Conservation (phyloP, 2,888 invertebrate species). For the Meliscaeva auricollis region DNA sequence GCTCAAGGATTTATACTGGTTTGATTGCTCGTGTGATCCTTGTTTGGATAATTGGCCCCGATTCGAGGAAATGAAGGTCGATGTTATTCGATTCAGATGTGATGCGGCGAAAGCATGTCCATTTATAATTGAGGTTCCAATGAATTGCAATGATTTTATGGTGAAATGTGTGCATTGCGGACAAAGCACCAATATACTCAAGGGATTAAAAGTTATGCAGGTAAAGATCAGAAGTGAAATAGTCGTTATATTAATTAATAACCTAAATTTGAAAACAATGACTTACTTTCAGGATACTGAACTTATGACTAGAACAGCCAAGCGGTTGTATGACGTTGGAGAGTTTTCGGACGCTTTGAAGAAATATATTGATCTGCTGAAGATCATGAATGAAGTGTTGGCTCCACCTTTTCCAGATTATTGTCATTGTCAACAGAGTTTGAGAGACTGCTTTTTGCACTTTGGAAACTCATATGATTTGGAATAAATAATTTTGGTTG, state of each 20-base stretch:
- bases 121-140: conserved; percentile 87
- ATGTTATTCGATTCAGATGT: conserved; percentile 88
- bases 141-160: conserved; percentile 89
- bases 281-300: conserved; percentile 88
- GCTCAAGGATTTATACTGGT: conserved; percentile 91
- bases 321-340: conserved; percentile 86
- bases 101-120: conserved; percentile 87
- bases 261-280: background rate
- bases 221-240: conserved; percentile 82
- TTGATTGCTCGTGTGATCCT: conserved; percentile 91
- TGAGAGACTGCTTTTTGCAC: conserved; percentile 88
- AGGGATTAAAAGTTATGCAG: conserved; percentile 90
- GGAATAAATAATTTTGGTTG: conserved; percentile 74
- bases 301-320: conserved; percentile 87
- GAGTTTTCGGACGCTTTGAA: conserved; percentile 87
- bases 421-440: conserved; percentile 90
- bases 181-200: conserved; percentile 89
- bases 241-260: background rate
- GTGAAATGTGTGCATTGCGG: conserved; percentile 88
- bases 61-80: conserved; percentile 89
- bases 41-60: conserved; percentile 92
- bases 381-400: conserved; percentile 88
- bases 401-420: conserved; percentile 91
- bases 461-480: conserved; percentile 85
- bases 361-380: conserved; percentile 88